These are phyloP conservation scores for Zootermopsis nevadensis DNA, from an alignment of 2,888 invertebrate genomes.

Conservation along the genomic window DNA sequence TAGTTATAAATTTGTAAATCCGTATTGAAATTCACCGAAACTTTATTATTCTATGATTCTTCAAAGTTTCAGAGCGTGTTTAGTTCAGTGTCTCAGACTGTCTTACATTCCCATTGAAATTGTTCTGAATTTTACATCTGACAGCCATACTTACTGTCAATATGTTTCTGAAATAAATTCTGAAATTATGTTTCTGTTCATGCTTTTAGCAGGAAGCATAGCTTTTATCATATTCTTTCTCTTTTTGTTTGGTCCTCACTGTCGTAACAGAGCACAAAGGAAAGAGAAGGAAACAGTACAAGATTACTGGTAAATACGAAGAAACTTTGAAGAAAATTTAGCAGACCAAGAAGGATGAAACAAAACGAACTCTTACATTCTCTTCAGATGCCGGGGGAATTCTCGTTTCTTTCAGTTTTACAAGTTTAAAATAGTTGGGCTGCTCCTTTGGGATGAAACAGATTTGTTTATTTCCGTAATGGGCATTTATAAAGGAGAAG, in stretches of 20 bases:
- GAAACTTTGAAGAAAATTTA: not conserved
- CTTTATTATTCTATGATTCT: too few species aligned
- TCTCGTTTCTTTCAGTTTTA: not conserved
- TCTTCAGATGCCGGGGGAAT: not conserved
- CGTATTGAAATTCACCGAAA: too few species aligned
- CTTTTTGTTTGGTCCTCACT: not conserved
- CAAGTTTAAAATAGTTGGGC: not conserved
- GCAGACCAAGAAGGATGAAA: not conserved
- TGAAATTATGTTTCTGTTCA: not conserved
- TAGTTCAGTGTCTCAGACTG: too few species aligned
- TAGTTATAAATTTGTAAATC: too few species aligned
- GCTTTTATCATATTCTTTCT: not conserved
- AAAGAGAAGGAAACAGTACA: not conserved
- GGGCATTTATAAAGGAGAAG: not conserved
- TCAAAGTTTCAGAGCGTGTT: too few species aligned
- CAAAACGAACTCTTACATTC: not conserved
- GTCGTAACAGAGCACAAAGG: not conserved
- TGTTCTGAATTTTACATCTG: too few species aligned
- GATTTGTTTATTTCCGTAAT: slow-evolving; percentile 4
- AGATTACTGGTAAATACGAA: not conserved
- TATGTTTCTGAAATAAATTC: not conserved
- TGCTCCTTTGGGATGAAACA: not conserved
- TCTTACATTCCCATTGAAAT: too few species aligned
- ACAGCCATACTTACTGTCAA: too few species aligned
- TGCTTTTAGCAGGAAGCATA: not conserved